Base-by-base conservation (phyloP, 1,140 invertebrate species). In the Hetaerina americana region DNA sequence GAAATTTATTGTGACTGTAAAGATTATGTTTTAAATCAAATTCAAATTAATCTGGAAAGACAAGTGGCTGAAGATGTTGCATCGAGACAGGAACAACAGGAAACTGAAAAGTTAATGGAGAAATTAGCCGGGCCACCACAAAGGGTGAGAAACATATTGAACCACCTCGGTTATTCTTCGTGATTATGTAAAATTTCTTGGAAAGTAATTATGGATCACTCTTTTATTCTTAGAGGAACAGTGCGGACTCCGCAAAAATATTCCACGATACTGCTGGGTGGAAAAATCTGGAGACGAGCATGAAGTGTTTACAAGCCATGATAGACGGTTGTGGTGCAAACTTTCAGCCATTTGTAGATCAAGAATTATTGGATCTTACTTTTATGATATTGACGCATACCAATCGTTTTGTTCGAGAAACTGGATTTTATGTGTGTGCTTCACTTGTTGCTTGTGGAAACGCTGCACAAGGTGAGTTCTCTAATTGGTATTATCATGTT, bases 251-350 rank as follows among this genome's bases (percentile, higher is more conserved):
- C 29, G 74, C 76, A 24, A 77, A 85, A 73, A 84, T 85, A 29
- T 85, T 85, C 76, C 84, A 85, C 78, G 84, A 85, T 73, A 85
- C 85, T 69, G 83, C 84, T 29, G 84, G 85, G 24, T 86, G 84
- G 84, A 84, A 84, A 72, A 83, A 82, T 67, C 74, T 87, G 31
- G 85, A 87, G 77, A 85, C 85, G 8, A 85, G 83, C 75, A 83
- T 87, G 80, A 85, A 86, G 79, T 85, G 80, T 75, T 76, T 87
- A 8, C 82, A 86, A 76, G 77, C 76, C 72, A 83, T 85, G 74
- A 81, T 86, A 26, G 78, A 82, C 72, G 83, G 82, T 0, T 82
- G 83, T 77, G 83, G 81, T 24, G 73, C 78, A 22, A 75, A 76
- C 28, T 85, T 85, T 74, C 80, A 84, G 71, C 72, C 76, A 1